phyloP scores from a whole-genome alignment of 2,113 vertebrate genomes.

The Hippocampus zosterae region DNA sequence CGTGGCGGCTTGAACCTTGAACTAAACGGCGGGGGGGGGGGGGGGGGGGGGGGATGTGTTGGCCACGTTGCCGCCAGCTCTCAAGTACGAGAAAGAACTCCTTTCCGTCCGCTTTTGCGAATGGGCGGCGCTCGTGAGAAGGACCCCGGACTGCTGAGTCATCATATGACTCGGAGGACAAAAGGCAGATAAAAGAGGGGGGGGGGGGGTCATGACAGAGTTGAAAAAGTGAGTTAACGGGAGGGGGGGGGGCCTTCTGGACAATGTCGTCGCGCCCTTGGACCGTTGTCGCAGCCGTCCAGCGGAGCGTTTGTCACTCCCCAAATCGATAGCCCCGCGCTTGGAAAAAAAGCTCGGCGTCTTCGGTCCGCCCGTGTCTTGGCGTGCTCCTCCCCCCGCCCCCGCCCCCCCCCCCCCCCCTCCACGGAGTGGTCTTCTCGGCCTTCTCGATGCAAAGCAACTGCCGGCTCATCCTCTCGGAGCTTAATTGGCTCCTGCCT shows the following conservation, averaged over 20 bases:
- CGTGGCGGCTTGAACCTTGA: constrained; percentile 5
- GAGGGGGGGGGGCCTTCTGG: background rate
- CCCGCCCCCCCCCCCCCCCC: background rate
- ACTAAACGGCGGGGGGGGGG: constrained; percentile 8
- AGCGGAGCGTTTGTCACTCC: constrained; percentile 14
- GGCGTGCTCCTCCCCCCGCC: background rate
- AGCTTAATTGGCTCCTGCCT: constrained; percentile 69
- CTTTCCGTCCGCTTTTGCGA: too few species aligned
- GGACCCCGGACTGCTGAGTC: constrained; percentile 24
- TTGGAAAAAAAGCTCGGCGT: constrained; percentile 2
- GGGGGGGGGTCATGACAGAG: constrained; percentile 13
- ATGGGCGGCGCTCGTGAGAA: too few species aligned
- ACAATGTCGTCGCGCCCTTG: constrained; percentile 48
- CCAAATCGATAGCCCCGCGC: constrained; percentile 5
- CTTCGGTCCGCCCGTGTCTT: background rate
- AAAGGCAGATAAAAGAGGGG: constrained; percentile 15
- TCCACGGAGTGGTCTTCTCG: constrained; percentile 30
- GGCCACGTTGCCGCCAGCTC: background rate
- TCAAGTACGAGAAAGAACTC: constrained; percentile 9
- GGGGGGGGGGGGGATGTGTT: too few species aligned
- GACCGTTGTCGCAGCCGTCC: constrained; percentile 19
- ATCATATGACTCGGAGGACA: constrained; percentile 28
- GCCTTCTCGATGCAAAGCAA: constrained; percentile 48
- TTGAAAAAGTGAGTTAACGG: constrained; percentile 32
- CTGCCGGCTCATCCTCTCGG: constrained; percentile 43